phyloP scores from a whole-genome alignment of 2,888 invertebrate genomes.

The Drosophila kambysellisi region DNA sequence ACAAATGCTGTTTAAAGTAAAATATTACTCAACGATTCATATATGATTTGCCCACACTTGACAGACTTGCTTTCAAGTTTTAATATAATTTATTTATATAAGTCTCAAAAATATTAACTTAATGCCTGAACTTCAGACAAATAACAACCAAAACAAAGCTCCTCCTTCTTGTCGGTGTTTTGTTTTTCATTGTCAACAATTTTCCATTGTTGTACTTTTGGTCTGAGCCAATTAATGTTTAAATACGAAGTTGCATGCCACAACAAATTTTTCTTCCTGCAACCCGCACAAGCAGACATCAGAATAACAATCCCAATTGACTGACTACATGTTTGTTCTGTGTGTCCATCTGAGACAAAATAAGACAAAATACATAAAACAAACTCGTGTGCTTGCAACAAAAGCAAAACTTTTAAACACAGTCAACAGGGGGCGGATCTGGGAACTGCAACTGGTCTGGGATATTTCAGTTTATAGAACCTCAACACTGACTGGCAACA shows the following conservation, averaged over 20 bases:
- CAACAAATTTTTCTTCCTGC: constrained; percentile 63
- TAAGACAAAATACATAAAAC: constrained; percentile 22
- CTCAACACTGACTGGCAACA: constrained; percentile 28
- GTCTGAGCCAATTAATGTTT: constrained; percentile 68
- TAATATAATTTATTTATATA: background rate
- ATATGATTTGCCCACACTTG: background rate
- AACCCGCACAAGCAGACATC: constrained; percentile 30
- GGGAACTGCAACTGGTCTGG: background rate
- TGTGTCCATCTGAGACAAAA: constrained; percentile 9
- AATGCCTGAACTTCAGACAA: background rate
- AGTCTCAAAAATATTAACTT: background rate
- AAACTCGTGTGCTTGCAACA: constrained; percentile 42
- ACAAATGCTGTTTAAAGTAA: background rate
- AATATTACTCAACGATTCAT: background rate
- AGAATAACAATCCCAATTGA: constrained; percentile 46
- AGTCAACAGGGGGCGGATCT: constrained; percentile 14
- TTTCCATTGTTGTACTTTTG: constrained; percentile 17
- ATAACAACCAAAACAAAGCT: constrained; percentile 16
- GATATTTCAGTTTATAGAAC: background rate
- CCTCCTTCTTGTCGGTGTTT: constrained; percentile 1
- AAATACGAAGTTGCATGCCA: constrained; percentile 60
- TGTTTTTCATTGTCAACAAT: constrained; percentile 36
- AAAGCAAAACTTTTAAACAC: constrained; percentile 45
- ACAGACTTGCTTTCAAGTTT: background rate
- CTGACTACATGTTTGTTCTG: constrained; percentile 27